Conservation (phyloP, 2,797 vertebrate genomes). For the Sarcophilus harrisii region DNA sequence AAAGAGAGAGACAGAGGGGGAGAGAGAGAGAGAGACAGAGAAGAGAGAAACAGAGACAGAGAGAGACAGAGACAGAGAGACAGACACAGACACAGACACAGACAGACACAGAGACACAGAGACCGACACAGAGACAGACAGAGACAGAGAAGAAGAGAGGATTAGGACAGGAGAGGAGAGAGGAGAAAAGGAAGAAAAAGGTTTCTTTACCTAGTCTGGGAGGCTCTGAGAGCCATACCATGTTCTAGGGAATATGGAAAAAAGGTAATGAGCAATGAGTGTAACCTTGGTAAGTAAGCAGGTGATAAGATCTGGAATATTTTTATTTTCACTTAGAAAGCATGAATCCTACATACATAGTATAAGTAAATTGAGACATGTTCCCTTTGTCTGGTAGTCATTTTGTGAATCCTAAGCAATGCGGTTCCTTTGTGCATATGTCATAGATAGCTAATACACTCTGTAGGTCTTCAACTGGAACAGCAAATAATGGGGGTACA, state of each 20-base stretch:
- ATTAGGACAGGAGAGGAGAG: no score
- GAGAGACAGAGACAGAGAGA: no score
- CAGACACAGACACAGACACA: no score
- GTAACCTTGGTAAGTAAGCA: neutral
- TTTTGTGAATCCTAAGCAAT: neutral
- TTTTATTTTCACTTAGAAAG: neutral
- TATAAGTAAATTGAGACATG: neutral
- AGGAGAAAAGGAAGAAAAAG: neutral
- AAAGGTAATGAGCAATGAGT: neutral
- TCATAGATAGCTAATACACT: neutral
- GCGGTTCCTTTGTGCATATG: neutral
- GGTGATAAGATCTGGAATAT: neutral
- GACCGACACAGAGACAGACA: neutral
- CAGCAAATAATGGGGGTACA: neutral
- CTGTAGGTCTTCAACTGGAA: neutral
- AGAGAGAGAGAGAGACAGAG: no score
- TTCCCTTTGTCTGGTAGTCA: neutral
- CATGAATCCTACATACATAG: neutral
- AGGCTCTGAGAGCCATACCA: neutral
- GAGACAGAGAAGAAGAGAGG: no score
- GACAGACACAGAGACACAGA: neutral
- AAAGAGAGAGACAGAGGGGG: no score
- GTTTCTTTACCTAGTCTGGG: neutral
- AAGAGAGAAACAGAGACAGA: no score
- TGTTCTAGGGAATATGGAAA: neutral